phyloP scores from a whole-genome alignment of 2,113 vertebrate species.

The Jaculus jaculus region DNA sequence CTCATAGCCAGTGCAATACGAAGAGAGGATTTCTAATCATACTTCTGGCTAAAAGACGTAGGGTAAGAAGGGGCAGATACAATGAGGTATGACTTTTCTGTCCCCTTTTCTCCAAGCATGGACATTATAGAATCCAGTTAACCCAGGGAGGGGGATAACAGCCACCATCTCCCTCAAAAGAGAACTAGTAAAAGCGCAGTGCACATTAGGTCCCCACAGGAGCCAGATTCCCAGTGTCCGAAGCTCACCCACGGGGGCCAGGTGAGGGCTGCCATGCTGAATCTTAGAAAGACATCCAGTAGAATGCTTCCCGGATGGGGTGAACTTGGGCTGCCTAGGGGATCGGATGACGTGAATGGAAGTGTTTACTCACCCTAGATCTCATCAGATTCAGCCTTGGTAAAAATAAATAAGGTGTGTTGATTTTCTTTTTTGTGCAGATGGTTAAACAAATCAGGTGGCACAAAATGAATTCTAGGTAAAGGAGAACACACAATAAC shows the following conservation, averaged over 20 bases:
- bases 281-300: not conserved
- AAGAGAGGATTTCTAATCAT: not conserved
- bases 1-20: not conserved
- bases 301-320: not conserved
- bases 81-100: not conserved
- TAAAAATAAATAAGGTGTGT: constrained; percentile 64
- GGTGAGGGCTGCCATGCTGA: fast-evolving
- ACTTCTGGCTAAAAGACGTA: not conserved
- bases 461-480: constrained; percentile 39
- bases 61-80: not conserved
- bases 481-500: not conserved
- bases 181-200: not conserved
- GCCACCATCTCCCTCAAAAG: not conserved
- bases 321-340: not conserved
- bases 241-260: not conserved
- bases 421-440: constrained; percentile 26
- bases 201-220: not conserved
- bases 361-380: constrained; percentile 28
- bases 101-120: not conserved
- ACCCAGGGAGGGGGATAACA: not conserved
- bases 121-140: not conserved
- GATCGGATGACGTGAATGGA: not conserved
- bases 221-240: not conserved
- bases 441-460: constrained; percentile 37
- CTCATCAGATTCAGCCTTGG: constrained; percentile 32